Percentiles rank a stretch among this genome's conserved stretches.
Conservation (phyloP, 2,113 vertebrate genomes). For the Rynchops niger region DNA sequence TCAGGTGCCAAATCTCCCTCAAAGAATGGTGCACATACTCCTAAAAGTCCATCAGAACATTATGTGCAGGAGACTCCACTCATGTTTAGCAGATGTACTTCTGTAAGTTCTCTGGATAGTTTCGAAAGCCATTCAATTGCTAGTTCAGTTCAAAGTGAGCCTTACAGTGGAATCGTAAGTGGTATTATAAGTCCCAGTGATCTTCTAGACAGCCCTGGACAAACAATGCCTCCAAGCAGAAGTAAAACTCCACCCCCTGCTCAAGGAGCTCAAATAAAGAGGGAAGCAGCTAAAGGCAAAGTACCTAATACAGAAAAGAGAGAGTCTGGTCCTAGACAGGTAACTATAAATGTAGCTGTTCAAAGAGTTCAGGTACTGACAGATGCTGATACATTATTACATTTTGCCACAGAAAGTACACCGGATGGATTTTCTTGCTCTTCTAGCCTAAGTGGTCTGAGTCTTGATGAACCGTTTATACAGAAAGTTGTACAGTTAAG, state of each 20-base stretch:
- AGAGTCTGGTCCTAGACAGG: slow-evolving; percentile 75
- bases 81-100: slow-evolving; percentile 94
- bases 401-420: slow-evolving; percentile 93
- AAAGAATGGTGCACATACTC: slow-evolving; percentile 88
- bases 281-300: slow-evolving; percentile 75
- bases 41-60: slow-evolving; percentile 90
- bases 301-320: slow-evolving; percentile 70
- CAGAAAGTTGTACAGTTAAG: slow-evolving; percentile 83
- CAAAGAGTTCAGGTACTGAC: slow-evolving; percentile 82
- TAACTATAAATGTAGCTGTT: slow-evolving; percentile 75
- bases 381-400: slow-evolving; percentile 84
- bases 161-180: slow-evolving; percentile 88
- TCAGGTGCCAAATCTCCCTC: slow-evolving; percentile 86
- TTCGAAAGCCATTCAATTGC: slow-evolving; percentile 92
- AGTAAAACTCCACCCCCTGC: slow-evolving; percentile 88
- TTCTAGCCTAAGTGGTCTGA: slow-evolving; percentile 90
- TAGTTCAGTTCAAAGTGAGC: slow-evolving; percentile 90
- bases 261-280: slow-evolving; percentile 73
- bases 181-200: slow-evolving; percentile 93
- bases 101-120: slow-evolving; percentile 91
- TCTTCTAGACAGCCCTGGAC: slow-evolving; percentile 91
- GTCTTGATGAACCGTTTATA: slow-evolving; percentile 91
- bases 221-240: slow-evolving; percentile 93
- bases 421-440: slow-evolving; percentile 91
- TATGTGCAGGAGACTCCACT: slow-evolving; percentile 90